Base-by-base conservation (phyloP, 2,113 vertebrate species). In the Synchiropus splendidus region DNA sequence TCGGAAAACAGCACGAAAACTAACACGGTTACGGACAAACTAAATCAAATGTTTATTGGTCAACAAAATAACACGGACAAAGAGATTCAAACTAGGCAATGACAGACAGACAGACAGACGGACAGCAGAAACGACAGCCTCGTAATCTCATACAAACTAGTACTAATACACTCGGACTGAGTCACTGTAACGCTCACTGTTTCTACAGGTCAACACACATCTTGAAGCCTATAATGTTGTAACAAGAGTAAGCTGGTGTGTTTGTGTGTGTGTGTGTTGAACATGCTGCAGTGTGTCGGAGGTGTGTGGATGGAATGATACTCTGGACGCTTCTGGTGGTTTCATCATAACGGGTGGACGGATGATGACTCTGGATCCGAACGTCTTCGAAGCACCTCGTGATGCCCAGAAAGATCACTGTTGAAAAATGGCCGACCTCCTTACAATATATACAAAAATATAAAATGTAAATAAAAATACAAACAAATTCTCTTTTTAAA, bases 381-480 rank as follows among this genome's bases (percentile, higher is more conserved):
- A 87, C 87, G 83, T 87, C 86, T 87, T 86, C 80, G 66, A 86
- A 89, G 88, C 88, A 86, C 76, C 81, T 78, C 86, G 83, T 84
- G 80, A 84, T 87, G 85, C 82, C 87, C 87, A 73, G 78, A 51
- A 35, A 87, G 82, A 89, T 89, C 83, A 85, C 83, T 47, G 69
- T 78, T 82, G 78, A 70, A 89, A 87, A 90, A 89, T 88, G 86
- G 85, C 79, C 80, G 82, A 89, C 86, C 87, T 88, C 82, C 75
- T 87, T 89, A 89, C 84, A 91, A 85, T 90, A 92, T 92, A 86
- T 92, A 92, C 89, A 92, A 94, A 92, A 92, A 90, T 90, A 90
- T 90, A 90, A 92, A 93, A 92, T 90, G 88, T 90, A 90, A 92
- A 92, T 92, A 90, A 94, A 91, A 92, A 92, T 91, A 92, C 88